Base-by-base conservation (phyloP, 2,888 invertebrate genomes). In the Clistopyga incitator region DNA sequence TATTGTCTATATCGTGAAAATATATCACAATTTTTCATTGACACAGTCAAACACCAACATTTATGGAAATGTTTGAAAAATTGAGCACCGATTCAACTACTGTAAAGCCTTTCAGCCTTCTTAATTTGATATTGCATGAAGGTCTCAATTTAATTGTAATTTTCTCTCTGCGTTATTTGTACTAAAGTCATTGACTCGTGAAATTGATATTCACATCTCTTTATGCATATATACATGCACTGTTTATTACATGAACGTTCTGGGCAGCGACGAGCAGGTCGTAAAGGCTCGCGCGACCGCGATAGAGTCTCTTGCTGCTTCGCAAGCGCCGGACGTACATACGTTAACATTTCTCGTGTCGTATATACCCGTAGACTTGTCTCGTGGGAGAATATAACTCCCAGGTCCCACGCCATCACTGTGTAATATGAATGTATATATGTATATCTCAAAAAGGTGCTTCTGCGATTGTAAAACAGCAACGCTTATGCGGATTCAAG, bases 351-450 rank as follows among this genome's bases (percentile, higher is more conserved):
- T 72, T 80, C 72, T 70, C 77, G 68, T 68, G 45, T 54, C 59
- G 71, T 61, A 59, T 72, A 15, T 76, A 67, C 23, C 54, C 42
- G 72, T 59, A 72, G 75, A 65, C 76, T 72, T 68, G 68, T 72
- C 79, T 68, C 83, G 83, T 83, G 79, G 61, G 80, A 84, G 78
- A 74, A 84, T 70, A 75, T 56, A 68, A 81, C 74, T 80, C 78
- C 42, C 74, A 45, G 68, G 72, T 77, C 79, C 79, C 76, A 80
- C 83, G 76, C 76, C 67, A 72, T 20, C 79, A 80, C 76, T 77
- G 59, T 59, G 38, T 64, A 64, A 64, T 64, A 64, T 61, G 1
- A 38, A 64, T 38, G 8, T 34, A 34, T 29, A 61, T 50, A 61
- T 25, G 20, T 59, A 18, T 59, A 61, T 47, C 59, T 61, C 47